These are phyloP conservation scores for Plestiodon gilberti DNA, from an alignment of 2,113 vertebrate genomes.

Conservation along the genomic window DNA sequence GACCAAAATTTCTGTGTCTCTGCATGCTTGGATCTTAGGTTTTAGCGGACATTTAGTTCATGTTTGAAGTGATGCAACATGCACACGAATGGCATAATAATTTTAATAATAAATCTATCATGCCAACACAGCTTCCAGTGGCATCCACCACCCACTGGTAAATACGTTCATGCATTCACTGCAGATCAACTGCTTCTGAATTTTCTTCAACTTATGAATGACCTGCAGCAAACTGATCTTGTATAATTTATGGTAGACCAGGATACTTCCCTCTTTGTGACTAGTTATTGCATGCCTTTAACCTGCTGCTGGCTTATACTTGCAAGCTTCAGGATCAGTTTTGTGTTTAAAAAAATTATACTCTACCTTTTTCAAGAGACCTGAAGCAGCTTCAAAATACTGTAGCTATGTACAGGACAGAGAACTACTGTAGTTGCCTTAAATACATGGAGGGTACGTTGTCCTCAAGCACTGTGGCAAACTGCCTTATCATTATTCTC, in stretches of 20 bases:
- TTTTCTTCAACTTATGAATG: background rate
- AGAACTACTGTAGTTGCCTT: background rate
- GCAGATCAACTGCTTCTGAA: background rate
- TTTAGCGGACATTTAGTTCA: background rate
- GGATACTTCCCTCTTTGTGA: background rate
- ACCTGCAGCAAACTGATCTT: background rate
- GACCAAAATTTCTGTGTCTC: background rate
- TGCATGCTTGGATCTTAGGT: background rate
- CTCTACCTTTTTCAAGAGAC: no score
- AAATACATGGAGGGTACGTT: background rate
- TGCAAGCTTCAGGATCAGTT: background rate
- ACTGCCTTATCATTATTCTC: background rate
- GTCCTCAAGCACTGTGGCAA: background rate
- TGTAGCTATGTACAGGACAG: background rate
- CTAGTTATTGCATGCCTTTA: background rate
- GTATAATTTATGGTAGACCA: background rate
- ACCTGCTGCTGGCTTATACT: background rate
- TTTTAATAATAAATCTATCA: background rate
- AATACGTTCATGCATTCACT: background rate
- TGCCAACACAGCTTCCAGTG: background rate
- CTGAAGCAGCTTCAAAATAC: background rate
- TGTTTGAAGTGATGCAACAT: background rate
- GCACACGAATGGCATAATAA: background rate
- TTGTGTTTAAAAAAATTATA: no score
- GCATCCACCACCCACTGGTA: no score